phyloP scores from a whole-genome alignment of 2,888 invertebrate genomes.

The Tachina grossa region DNA sequence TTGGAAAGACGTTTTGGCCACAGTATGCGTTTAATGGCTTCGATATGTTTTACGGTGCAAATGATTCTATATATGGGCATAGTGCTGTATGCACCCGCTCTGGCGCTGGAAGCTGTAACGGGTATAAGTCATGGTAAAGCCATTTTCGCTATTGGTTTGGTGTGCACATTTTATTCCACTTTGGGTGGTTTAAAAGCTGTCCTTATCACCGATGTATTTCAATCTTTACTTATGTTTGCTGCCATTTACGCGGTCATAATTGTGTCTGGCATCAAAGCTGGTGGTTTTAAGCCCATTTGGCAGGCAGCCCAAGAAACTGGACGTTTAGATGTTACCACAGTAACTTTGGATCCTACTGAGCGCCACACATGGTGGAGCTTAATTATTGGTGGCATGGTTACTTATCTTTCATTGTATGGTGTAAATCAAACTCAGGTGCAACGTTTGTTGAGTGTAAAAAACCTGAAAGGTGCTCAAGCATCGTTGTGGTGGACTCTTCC shows the following conservation, averaged over 20 bases:
- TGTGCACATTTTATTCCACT: slow-evolving; percentile 93
- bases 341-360: slow-evolving; percentile 90
- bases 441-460: slow-evolving; percentile 88
- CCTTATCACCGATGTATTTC: slow-evolving; percentile 92
- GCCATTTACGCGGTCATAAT: slow-evolving; percentile 91
- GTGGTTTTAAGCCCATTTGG: slow-evolving; percentile 89
- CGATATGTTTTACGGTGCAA: slow-evolving; percentile 93
- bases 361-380: slow-evolving; percentile 93
- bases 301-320: slow-evolving; percentile 87
- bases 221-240: slow-evolving; percentile 92
- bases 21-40: slow-evolving; percentile 89
- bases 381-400: slow-evolving; percentile 90
- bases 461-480: slow-evolving; percentile 87
- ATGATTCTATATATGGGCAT: slow-evolving; percentile 96
- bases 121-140: slow-evolving; percentile 88
- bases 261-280: slow-evolving; percentile 87
- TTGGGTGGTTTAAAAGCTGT: slow-evolving; percentile 96
- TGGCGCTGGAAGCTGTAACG: slow-evolving; percentile 93
- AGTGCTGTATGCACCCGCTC: slow-evolving; percentile 96
- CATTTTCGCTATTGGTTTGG: slow-evolving; percentile 87
- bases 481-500: slow-evolving; percentile 93
- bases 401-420: slow-evolving; percentile 91
- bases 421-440: slow-evolving; percentile 94
- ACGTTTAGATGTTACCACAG: slow-evolving; percentile 87
- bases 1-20: slow-evolving; percentile 93